Percentiles rank a stretch among this genome's conserved stretches.
phyloP scores from a whole-genome alignment of 2,113 vertebrate genomes.

The Boulengeromyrus knoepffleri region DNA sequence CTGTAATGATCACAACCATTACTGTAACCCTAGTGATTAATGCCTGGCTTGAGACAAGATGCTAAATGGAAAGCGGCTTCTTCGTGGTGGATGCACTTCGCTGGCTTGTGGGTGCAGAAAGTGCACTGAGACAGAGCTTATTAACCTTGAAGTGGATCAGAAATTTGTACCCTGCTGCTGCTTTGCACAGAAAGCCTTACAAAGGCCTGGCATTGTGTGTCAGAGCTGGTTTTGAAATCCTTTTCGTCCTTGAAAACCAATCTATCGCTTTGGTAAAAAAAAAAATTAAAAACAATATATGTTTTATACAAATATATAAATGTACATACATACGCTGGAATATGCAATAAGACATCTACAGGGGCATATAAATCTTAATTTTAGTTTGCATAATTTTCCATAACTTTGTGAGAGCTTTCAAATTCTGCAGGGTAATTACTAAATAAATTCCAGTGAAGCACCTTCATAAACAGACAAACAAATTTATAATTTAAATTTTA shows the following conservation, averaged over 20 bases:
- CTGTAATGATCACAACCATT: slow-evolving; percentile 16
- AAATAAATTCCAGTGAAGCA: neutral
- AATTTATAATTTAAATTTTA: neutral
- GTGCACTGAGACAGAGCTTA: neutral
- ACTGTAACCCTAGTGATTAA: slow-evolving; percentile 12
- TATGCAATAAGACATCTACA: neutral
- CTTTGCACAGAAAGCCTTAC: neutral
- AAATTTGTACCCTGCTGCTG: neutral
- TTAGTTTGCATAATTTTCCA: neutral
- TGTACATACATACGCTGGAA: neutral
- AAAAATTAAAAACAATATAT: neutral
- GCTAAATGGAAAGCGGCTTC: neutral
- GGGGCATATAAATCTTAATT: neutral
- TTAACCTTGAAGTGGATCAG: neutral
- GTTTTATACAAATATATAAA: neutral
- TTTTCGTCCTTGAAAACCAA: neutral
- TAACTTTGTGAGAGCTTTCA: neutral
- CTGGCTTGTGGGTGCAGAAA: neutral
- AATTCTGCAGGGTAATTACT: neutral
- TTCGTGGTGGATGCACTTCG: neutral
- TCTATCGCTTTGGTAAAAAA: neutral
- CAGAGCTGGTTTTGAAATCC: neutral
- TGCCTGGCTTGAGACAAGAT: neutral
- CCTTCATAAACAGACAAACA: neutral
- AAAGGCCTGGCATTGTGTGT: neutral